Evolutionary conservation across 64 coral and sea anemone genomes (phyloP), one percentile per base, ranked within the genome.

Genomic region (Cladopsammia gracilis): DNA sequence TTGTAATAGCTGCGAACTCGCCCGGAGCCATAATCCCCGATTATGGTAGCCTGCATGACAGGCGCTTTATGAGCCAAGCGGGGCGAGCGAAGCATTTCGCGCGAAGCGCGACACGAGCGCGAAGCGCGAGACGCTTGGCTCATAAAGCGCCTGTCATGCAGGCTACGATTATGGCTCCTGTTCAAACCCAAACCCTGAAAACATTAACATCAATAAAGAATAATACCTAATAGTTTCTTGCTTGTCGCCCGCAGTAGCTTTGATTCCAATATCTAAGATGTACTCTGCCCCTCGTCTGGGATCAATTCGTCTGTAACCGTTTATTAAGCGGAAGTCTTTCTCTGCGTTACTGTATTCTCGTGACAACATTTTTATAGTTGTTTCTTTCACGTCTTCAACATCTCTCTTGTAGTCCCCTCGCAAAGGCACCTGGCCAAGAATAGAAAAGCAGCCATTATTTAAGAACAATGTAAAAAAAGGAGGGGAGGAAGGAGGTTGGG

Each of bases 291-390:
- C 98, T 67, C 98, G 85, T 23, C 91, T 79, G 74, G 95, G 95
- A 76, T 99, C 98, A 47, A 99, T 83, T 68, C 94, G 76, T 11
- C 98, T 88, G 52, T 99, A 99, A 45, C 98, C 98, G 84, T 99
- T 99, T 5, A 99, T 91, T 9, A 99, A 71, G 3, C 67, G 76
- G 20, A 81, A 79, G 20, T 87, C 64, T 50, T 82, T 92, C 42
- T 87, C 64, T 15, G 88, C 45, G 46, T 84, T 79, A 25, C 82
- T 87, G 57, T 75, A 58, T 53, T 99, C 98, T 62, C 90, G 88
- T 42, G 88, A 73, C 53, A 99, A 71, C 98, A 99, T 91, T 91
- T 96, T 99, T 13, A 89, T 76, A 6, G 92, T 91, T 48, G 94
- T 96, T 54, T 94, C 91, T 19, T 89, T 81, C 4, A 99, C 94